These are phyloP conservation scores for Philereme vetulata DNA, from an alignment of 2,888 invertebrate species.

Conservation along the genomic window DNA sequence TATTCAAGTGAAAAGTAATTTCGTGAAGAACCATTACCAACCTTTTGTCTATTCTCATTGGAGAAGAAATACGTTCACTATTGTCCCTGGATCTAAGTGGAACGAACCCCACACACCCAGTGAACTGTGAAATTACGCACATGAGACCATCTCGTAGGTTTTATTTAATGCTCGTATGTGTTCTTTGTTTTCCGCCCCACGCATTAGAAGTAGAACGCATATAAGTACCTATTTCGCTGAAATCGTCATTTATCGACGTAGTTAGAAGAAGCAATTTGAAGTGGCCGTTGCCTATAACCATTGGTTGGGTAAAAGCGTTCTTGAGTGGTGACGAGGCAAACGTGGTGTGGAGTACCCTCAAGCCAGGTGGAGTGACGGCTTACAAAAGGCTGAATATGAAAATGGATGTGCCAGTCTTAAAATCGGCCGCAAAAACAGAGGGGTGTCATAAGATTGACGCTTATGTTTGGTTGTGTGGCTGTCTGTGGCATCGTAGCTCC, in stretches of 20 bases:
- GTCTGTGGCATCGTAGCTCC: no score
- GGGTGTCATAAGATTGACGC: no score
- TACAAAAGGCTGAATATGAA: conserved; percentile 11
- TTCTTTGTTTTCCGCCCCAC: neutral
- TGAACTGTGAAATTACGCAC: conserved; percentile 25
- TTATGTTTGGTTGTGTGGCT: no score
- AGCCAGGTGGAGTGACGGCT: conserved; percentile 10
- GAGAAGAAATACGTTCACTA: conserved; percentile 11
- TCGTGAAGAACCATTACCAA: conserved; percentile 7
- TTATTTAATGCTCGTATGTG: neutral
- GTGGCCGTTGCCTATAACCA: conserved; percentile 17
- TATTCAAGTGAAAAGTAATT: conserved; percentile 7
- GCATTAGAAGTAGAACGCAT: no score
- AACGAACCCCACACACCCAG: conserved; percentile 13
- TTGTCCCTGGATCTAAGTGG: conserved; percentile 15
- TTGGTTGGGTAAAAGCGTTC: conserved; percentile 18
- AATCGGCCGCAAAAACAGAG: neutral
- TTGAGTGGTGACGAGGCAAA: conserved; percentile 16
- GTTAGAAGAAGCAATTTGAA: conserved; percentile 12
- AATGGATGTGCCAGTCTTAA: conserved; percentile 6
- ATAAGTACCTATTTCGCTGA: neutral
- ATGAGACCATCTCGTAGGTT: conserved; percentile 18
- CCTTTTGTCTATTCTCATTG: conserved; percentile 7
- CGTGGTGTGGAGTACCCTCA: conserved; percentile 8
- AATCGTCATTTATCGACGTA: neutral